Evolutionary conservation across 2,113 vertebrate species (phyloP), one percentile per base, ranked within the genome.

Genomic region (Shinisaurus crocodilurus): DNA sequence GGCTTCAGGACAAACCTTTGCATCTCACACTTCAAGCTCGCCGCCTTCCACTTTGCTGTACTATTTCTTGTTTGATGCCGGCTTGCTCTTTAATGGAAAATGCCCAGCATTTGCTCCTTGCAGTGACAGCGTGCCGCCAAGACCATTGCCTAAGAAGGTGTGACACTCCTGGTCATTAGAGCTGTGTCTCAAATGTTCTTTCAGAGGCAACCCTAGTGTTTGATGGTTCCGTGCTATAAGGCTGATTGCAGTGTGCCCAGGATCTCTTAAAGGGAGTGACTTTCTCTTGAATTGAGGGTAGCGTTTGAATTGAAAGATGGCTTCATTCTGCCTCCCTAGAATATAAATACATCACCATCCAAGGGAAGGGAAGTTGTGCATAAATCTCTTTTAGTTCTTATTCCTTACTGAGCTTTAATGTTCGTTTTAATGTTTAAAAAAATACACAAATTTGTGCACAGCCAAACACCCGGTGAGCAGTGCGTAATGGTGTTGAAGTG

Each of bases 401-500:
- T 13, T 54, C 50, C 79, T n/a, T 57, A 7, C 37, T 67, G 1
- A 37, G 5, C 23, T 34, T 5, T 84, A 60, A 65, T 13, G 9
- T 67, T 40, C 32, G 27, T 23, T 82, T 37, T 40, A 37, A 34
- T 75, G 23, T n/a, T n/a, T 29, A 34, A 29, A 29, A 20, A 81
- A 37, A n/a, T 4, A 6, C 20, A 20, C 75, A 43, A 25, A 45
- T 45, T 45, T 76, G 34, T 18, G 4, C 15, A 37, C 4, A 89
- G 7, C 16, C 40, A 40, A 45, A 82, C 90, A 29, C 9, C 83
- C 43, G 23, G 29, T 50, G 45, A 0, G 0, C 12, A 67, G 25
- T 1, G 0, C 13, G 6, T 13, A 13, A 70, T 70, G 0, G 0
- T 89, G 88, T 5, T 0, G 0, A 79, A 85, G 3, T 13, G 25